Evolutionary conservation across 2,113 vertebrate genomes (phyloP).

Genomic region (Lagopus leucura): DNA sequence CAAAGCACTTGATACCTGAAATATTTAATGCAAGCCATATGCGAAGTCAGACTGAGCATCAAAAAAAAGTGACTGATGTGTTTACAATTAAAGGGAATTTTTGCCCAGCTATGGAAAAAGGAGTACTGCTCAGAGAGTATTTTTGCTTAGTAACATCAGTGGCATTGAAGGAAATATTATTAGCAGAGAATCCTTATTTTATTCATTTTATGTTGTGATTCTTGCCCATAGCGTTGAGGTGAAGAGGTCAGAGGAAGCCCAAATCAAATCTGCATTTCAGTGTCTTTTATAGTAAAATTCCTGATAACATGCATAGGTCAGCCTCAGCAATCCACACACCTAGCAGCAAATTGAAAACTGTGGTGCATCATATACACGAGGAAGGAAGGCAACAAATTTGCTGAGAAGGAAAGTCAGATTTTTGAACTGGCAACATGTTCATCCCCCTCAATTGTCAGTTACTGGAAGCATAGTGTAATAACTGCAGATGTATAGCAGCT

Average conservation of each 20-base stretch:
- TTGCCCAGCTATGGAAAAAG: background rate
- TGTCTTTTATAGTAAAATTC: background rate
- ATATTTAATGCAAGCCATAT: background rate
- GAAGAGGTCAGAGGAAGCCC: background rate
- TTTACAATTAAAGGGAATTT: background rate
- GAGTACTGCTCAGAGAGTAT: background rate
- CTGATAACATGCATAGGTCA: background rate
- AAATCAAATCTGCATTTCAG: background rate
- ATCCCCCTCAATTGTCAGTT: background rate
- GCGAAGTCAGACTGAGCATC: background rate
- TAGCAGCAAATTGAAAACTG: background rate
- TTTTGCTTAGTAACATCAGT: background rate
- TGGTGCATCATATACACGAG: background rate
- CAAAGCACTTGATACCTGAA: no score
- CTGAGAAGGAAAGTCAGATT: background rate
- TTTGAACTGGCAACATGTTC: background rate
- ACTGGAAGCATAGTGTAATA: background rate
- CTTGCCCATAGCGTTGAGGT: background rate
- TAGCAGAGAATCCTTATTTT: background rate
- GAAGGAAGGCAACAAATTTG: background rate
- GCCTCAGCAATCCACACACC: fast-evolving
- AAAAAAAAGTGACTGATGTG: background rate
- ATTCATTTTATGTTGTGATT: background rate
- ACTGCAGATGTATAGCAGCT: background rate
- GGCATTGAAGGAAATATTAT: background rate